These are phyloP conservation scores for Caerostris darwini DNA, from an alignment of 1,140 invertebrate genomes.

Conservation along the genomic window DNA sequence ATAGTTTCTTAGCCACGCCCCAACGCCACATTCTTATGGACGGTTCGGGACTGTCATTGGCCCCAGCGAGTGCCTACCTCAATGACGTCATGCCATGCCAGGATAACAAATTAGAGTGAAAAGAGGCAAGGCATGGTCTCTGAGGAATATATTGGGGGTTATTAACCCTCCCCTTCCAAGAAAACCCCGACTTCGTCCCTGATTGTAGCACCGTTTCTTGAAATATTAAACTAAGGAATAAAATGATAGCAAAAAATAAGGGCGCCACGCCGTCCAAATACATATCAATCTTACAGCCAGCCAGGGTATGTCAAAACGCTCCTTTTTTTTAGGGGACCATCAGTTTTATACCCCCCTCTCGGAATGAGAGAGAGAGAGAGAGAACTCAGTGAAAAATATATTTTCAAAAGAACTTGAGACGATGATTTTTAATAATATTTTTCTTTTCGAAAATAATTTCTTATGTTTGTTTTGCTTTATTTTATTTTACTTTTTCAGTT, in stretches of 20 bases:
- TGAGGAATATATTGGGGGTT: conserved; percentile 75
- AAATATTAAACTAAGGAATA: conserved; percentile 77
- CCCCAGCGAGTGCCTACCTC: conserved; percentile 64
- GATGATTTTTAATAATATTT: conserved; percentile 75
- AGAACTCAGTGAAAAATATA: conserved; percentile 68
- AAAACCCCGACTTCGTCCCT: conserved; percentile 23
- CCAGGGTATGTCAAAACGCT: conserved; percentile 71
- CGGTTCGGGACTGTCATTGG: conserved; percentile 43
- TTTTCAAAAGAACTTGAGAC: conserved; percentile 76
- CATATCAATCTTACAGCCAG: conserved; percentile 72
- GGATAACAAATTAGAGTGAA: conserved; percentile 75
- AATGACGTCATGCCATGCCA: conserved; percentile 69
- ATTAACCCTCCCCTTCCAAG: conserved; percentile 69
- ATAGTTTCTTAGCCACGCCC: conserved; percentile 73
- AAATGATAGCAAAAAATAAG: conserved; percentile 60
- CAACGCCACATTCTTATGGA: conserved; percentile 73
- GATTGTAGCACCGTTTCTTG: conserved; percentile 75
- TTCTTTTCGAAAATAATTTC: conserved; percentile 55
- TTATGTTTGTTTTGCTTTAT: conserved; percentile 8
- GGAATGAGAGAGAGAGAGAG: neutral
- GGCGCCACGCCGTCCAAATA: conserved; percentile 68
- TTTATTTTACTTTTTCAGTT: neutral
- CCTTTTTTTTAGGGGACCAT: conserved; percentile 48
- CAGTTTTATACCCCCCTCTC: conserved; percentile 52
- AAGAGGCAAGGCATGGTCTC: conserved; percentile 67